Conservation (phyloP, 1,140 invertebrate genomes). For the Plectrocnemia conspersa region DNA sequence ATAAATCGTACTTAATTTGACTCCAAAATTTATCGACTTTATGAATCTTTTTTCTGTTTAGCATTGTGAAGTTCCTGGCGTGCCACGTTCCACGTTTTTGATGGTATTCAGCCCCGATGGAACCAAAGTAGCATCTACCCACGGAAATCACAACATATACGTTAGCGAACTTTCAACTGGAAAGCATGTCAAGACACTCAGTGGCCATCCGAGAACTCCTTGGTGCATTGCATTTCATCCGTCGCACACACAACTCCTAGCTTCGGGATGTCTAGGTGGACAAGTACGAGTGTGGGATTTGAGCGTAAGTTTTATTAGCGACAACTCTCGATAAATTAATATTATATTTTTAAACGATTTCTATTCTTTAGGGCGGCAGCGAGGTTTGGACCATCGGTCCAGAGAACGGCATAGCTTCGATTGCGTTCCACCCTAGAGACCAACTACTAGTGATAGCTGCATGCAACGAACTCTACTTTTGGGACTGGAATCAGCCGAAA, state of each 20-base stretch:
- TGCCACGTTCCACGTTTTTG: slow-evolving; percentile 72
- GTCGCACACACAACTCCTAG: slow-evolving; percentile 75
- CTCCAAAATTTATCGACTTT: too few relatives aligned
- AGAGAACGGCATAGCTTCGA: slow-evolving; percentile 74
- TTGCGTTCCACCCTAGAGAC: slow-evolving; percentile 82
- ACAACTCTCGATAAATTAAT: slow-evolving; percentile 1
- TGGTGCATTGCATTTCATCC: slow-evolving; percentile 92
- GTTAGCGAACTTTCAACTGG: slow-evolving; percentile 77
- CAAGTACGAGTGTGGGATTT: slow-evolving; percentile 90
- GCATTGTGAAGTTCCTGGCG: slow-evolving; percentile 69
- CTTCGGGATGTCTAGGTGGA: slow-evolving; percentile 83
- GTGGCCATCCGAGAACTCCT: slow-evolving; percentile 83
- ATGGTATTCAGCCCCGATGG: slow-evolving; percentile 85
- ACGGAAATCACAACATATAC: slow-evolving; percentile 90
- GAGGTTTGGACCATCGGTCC: slow-evolving; percentile 73
- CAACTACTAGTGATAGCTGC: slow-evolving; percentile 80
- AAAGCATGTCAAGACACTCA: slow-evolving; percentile 71
- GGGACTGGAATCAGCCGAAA: slow-evolving; percentile 79
- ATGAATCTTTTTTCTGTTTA: slow-evolving; percentile 40
- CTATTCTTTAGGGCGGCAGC: slow-evolving; percentile 65
- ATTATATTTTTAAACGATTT: slow-evolving; percentile 11
- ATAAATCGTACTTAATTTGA: too few relatives aligned
- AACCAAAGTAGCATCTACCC: slow-evolving; percentile 80
- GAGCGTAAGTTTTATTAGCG: slow-evolving; percentile 58
- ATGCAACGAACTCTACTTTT: slow-evolving; percentile 80